Evolutionary conservation across 2,113 vertebrate species (phyloP).

Genomic region (Micromys minutus): DNA sequence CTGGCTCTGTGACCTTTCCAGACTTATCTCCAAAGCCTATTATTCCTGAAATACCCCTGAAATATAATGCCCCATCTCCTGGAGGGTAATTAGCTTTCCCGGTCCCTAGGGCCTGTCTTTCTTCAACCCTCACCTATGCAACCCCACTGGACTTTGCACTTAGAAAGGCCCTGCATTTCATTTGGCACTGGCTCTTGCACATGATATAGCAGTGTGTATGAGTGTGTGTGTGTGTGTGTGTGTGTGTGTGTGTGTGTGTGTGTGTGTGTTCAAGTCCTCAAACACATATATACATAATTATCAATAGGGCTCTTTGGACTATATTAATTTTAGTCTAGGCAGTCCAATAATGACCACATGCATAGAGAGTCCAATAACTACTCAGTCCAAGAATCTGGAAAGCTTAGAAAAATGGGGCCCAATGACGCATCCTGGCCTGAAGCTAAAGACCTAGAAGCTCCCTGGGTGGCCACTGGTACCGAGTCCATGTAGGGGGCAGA

Average conservation of each 20-base stretch:
- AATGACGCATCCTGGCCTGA: neutral
- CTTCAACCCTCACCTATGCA: neutral
- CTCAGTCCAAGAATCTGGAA: neutral
- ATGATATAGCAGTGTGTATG: neutral
- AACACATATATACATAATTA: neutral
- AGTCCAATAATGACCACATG: neutral
- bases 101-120: neutral
- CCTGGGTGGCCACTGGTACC: neutral
- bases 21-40: neutral
- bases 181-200: neutral
- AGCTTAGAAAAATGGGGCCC: neutral
- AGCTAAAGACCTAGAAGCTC: neutral
- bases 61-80: fast-evolving
- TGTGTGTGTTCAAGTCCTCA: too few species aligned
- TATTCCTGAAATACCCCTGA: neutral
- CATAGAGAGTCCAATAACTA: neutral
- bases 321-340: neutral
- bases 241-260: neutral
- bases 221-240: neutral
- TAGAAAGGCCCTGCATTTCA: neutral
- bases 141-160: neutral
- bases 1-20: neutral
- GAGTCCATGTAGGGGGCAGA: neutral
- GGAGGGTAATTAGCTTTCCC: neutral
- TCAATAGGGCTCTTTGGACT: neutral